phyloP scores from a whole-genome alignment of 2,797 vertebrate species.

The Spinibarbus caldwelli region DNA sequence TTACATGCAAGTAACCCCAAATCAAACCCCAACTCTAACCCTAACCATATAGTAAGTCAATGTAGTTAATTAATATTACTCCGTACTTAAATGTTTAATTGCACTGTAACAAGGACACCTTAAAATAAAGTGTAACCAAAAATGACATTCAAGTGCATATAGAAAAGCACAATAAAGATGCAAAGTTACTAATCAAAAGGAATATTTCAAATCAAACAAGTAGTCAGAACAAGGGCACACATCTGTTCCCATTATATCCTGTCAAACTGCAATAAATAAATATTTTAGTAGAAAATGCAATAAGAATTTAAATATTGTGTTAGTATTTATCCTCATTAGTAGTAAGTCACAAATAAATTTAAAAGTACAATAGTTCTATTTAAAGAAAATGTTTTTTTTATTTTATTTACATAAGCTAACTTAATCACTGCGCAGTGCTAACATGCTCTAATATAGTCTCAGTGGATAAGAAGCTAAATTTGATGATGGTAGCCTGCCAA shows the following conservation, averaged over 20 bases:
- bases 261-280: background rate
- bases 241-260: background rate
- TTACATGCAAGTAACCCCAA: background rate
- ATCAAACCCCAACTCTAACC: no score
- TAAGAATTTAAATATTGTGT: background rate
- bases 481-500: background rate
- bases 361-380: background rate
- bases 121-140: background rate
- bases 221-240: background rate
- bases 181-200: background rate
- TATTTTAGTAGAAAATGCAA: background rate
- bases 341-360: background rate
- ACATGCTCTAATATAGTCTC: background rate
- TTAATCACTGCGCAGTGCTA: background rate
- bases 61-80: no score
- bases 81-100: no score
- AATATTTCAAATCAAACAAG: background rate
- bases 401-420: background rate
- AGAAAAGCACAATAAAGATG: conserved; percentile 5
- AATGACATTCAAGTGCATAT: background rate
- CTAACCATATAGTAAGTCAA: no score
- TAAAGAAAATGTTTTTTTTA: background rate
- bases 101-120: no score
- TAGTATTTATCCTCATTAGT: background rate
- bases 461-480: conserved; percentile 12